Base-by-base conservation (phyloP, 2,888 invertebrate genomes). In the Dasypogon diadema region DNA sequence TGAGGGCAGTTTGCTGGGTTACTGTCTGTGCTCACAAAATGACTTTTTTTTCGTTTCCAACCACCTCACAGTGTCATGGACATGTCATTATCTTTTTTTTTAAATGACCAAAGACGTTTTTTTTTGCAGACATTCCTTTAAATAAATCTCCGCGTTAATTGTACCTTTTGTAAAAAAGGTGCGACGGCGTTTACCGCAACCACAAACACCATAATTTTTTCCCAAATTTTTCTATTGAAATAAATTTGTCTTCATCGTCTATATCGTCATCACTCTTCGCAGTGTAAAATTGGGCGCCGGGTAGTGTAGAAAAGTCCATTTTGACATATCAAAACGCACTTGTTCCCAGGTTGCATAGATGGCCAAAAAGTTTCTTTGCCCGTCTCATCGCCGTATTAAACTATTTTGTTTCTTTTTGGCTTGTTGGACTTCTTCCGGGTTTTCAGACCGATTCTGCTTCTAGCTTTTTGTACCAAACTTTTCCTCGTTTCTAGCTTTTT, bases 391-490 rank as follows among this genome's bases (percentile, higher is more conserved):
- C n/a, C n/a, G n/a, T n/a, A n/a, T n/a, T n/a, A 10, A 3, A 14
- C n/a, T 46, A 46, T 18, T 51, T 51, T 51, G 18, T 8, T 51
- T 51, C 14, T 51, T 16, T 16, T 5, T 16, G n/a, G 51, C 51
- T 16, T 51, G 6, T 51, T 14, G 8, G 2, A 18, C 8, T 51
- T 51, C n/a, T 51, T 51, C 51, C 51, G 12, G 18, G 51, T 16
- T 2, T 10, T 51, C 21, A 55, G 2, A 21, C 1, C n/a, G 24
- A 2, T 55, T 21, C 51, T 51, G 18, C 18, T 18, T 18, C 18
- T 51, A 16, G 18, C 51, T 16, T 51, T 51, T 51, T 51, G 51
- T 18, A 51, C 51, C 51, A 51, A 51, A 51, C 51, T 51, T 51
- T 51, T 51, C 16, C 18, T 51, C 18, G 8, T 51, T 51, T 2